Conservation (phyloP, 2,888 invertebrate species). For the Merodon equestris region DNA sequence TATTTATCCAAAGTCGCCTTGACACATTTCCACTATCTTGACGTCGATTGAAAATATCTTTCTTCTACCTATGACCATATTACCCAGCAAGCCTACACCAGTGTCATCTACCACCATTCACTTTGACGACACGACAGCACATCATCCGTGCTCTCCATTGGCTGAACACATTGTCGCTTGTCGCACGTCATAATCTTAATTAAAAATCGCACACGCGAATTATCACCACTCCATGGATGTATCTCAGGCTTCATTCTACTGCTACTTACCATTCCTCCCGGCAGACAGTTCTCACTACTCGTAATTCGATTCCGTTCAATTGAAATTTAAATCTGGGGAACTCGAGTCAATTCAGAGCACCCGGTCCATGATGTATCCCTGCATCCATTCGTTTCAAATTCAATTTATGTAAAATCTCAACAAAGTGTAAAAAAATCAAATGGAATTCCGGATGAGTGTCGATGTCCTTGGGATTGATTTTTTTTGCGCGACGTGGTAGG, state of each 20-base stretch:
- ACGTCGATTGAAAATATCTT: neutral
- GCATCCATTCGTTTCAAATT: neutral
- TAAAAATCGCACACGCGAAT: conserved; percentile 38
- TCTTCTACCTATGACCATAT: neutral
- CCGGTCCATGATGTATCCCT: neutral
- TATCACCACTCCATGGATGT: conserved; percentile 10
- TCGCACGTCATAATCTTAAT: conserved; percentile 42
- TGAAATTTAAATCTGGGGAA: conserved; percentile 25
- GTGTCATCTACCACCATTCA: neutral
- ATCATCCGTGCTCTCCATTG: conserved; percentile 14
- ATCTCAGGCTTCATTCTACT: neutral
- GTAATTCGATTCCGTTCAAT: conserved; percentile 25
- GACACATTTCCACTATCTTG: too few relatives aligned
- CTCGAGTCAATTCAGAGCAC: neutral
- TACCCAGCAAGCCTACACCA: neutral
- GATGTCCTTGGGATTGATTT: conserved; percentile 5
- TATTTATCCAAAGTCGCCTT: too few relatives aligned
- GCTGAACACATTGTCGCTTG: conserved; percentile 17
- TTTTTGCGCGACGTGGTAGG: neutral
- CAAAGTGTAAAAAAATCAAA: conserved; percentile 41
- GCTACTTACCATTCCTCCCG: neutral
- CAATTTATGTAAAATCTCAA: conserved; percentile 25
- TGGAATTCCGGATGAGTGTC: neutral
- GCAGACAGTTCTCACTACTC: neutral
- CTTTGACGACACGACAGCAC: neutral